Percentiles rank a stretch among this genome's conserved stretches.
Conservation (phyloP, 2,888 invertebrate species). For the Ophion slaviceki region DNA sequence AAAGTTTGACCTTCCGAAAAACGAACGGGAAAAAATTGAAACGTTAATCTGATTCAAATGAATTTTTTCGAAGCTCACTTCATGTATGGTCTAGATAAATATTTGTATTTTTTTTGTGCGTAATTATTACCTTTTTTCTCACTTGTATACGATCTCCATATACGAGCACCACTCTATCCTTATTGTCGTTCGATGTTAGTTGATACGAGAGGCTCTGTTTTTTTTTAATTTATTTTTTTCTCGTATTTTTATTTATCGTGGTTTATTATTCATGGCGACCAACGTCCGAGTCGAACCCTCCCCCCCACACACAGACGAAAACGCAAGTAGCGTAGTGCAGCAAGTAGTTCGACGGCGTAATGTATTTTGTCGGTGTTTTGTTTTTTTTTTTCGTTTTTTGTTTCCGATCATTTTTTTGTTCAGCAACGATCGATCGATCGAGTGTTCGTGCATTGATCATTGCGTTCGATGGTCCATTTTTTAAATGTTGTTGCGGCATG, state of each 20-base stretch:
- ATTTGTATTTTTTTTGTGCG: constrained; percentile 53
- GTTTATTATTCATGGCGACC: not conserved
- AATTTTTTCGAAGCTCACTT: constrained; percentile 28
- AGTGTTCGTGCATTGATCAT: not conserved
- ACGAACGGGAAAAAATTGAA: not conserved
- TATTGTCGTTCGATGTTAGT: constrained; percentile 83
- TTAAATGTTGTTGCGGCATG: not conserved
- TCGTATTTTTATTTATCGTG: constrained; percentile 17
- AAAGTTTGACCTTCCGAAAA: not conserved
- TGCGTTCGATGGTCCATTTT: not conserved
- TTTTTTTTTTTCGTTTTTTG: constrained; percentile 14
- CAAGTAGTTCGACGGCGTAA: not conserved
- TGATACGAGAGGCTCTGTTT: constrained; percentile 83
- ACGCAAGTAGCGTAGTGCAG: not conserved
- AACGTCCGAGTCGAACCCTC: not conserved
- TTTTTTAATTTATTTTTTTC: constrained; percentile 26
- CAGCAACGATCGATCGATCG: not conserved
- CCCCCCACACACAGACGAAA: not conserved
- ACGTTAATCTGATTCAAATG: not conserved
- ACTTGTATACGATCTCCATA: constrained; percentile 85
- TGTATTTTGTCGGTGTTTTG: constrained; percentile 19
- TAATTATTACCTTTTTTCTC: constrained; percentile 83
- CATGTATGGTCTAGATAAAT: constrained; percentile 32
- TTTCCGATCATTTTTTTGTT: too few relatives aligned
- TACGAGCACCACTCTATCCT: constrained; percentile 85